Conservation (phyloP, 2,113 vertebrate species). For the Vidua macroura region DNA sequence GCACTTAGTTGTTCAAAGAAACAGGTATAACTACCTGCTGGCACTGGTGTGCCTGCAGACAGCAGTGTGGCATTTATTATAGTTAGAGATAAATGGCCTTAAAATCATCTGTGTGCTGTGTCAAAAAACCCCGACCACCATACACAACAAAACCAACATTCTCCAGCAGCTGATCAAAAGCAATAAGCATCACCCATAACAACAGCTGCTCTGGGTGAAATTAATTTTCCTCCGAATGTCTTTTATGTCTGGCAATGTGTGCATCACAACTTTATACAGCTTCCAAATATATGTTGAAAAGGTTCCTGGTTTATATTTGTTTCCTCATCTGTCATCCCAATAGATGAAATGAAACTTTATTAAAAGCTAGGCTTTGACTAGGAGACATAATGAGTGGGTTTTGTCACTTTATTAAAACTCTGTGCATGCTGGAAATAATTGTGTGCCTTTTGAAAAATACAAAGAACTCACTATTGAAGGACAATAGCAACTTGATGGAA, state of each 20-base stretch:
- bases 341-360: conserved; percentile 18
- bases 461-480: background rate
- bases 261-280: background rate
- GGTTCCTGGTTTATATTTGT: conserved; percentile 34
- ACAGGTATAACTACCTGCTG: background rate
- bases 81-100: background rate
- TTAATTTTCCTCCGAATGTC: background rate
- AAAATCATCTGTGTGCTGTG: background rate
- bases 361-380: conserved; percentile 21
- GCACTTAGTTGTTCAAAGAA: background rate
- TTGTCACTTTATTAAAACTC: conserved; percentile 21
- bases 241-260: background rate
- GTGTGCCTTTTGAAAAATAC: background rate
- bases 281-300: conserved; percentile 42
- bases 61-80: background rate
- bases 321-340: conserved; percentile 25
- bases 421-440: background rate
- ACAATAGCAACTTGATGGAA: background rate
- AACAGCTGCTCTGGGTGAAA: background rate
- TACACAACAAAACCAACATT: background rate
- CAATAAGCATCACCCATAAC: background rate
- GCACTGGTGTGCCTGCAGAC: background rate
- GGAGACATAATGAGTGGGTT: background rate
- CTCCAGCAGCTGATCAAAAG: background rate
- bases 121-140: background rate